Evolutionary conservation across 2,113 vertebrate genomes (phyloP).

Genomic region (Sphyrna mokarran): DNA sequence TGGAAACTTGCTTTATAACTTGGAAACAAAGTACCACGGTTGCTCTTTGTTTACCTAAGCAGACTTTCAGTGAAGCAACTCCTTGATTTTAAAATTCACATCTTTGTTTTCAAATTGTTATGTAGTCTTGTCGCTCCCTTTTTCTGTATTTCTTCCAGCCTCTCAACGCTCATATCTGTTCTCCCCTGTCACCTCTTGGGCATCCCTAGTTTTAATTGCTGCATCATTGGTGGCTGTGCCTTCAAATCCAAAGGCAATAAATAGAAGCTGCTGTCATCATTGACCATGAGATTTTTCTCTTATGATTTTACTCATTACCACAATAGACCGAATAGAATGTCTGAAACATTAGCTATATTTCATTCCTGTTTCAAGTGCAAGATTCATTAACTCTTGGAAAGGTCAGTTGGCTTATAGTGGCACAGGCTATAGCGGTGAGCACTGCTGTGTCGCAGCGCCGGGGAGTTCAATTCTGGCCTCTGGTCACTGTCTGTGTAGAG

Average conservation of each 20-base stretch:
- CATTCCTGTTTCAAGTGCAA: background rate
- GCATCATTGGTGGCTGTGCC: background rate
- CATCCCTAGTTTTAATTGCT: background rate
- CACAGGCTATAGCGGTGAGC: too few species aligned
- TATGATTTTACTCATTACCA: background rate
- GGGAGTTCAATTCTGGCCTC: too few species aligned
- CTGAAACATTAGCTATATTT: background rate
- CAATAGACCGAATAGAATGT: background rate
- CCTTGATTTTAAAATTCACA: background rate
- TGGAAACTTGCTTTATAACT: background rate
- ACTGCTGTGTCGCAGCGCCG: too few species aligned
- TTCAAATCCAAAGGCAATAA: background rate
- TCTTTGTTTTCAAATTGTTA: background rate
- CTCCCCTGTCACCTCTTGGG: background rate
- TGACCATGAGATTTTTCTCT: background rate
- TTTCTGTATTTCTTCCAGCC: background rate
- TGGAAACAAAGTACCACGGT: background rate
- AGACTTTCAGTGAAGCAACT: background rate
- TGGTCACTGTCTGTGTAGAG: too few species aligned
- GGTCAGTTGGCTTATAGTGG: background rate
- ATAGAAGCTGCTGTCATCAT: background rate
- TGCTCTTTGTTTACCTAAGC: background rate
- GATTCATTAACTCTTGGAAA: background rate
- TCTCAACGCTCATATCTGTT: background rate
- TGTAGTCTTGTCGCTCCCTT: background rate